Conservation (phyloP, 2,797 vertebrate genomes). For the Enteromius mattozi region DNA sequence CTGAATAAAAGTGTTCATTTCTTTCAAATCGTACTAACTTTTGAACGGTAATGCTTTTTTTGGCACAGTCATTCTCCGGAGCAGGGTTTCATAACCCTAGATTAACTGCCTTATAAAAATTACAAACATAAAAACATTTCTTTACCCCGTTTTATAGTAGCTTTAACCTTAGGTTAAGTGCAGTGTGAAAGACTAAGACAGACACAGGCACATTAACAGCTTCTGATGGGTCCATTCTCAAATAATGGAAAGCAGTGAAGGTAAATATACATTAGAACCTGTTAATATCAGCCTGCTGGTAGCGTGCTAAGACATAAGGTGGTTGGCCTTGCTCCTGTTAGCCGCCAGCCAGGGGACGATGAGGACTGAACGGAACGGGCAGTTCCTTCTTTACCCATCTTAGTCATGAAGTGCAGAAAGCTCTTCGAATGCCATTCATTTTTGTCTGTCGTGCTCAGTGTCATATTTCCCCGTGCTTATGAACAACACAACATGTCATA, state of each 20-base stretch:
- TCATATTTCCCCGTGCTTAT: background rate
- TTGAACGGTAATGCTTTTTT: background rate
- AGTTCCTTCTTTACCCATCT: constrained; percentile 25
- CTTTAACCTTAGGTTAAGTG: constrained; percentile 14
- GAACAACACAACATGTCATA: constrained; percentile 32
- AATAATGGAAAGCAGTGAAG: background rate
- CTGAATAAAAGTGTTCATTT: background rate
- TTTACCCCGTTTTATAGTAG: background rate
- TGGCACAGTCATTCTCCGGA: background rate
- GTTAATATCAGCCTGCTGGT: constrained; percentile 6
- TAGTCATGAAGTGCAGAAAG: constrained; percentile 13
- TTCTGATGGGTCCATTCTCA: background rate
- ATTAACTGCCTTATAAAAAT: background rate
- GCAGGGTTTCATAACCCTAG: background rate
- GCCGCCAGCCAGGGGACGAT: background rate
- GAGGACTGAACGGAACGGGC: background rate
- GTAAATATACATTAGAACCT: constrained; percentile 16
- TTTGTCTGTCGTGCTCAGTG: background rate
- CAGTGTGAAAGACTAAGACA: background rate
- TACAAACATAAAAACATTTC: background rate
- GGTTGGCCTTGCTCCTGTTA: constrained; percentile 18
- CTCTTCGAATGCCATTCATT: constrained; percentile 18
- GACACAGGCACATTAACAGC: background rate
- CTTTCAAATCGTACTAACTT: background rate
- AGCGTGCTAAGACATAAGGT: background rate